Conservation (phyloP, 1,140 invertebrate species). For the Scaptomyza graminum region DNA sequence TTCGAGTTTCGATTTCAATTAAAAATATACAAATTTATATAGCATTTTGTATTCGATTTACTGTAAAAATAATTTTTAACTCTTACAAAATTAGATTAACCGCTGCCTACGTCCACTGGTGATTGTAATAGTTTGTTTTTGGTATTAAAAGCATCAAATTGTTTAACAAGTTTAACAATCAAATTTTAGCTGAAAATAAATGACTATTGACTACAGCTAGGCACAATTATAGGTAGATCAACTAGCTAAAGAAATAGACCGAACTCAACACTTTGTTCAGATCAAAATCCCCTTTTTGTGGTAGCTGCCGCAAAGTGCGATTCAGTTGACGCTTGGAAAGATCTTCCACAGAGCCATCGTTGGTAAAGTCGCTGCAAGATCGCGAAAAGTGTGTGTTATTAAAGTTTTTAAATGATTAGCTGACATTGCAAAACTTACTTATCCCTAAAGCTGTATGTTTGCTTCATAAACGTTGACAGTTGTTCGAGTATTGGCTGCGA, state of each 20-base stretch:
- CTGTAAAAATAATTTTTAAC: constrained; percentile 31
- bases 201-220: constrained; percentile 45
- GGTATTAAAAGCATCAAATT: constrained; percentile 59
- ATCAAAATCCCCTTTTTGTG: constrained; percentile 90
- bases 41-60: constrained; percentile 20
- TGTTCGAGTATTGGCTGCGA: constrained; percentile 96
- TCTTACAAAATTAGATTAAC: constrained; percentile 64
- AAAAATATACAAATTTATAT: constrained; percentile 13
- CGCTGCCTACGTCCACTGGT: constrained; percentile 6
- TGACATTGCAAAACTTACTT: constrained; percentile 84
- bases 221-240: constrained; percentile 43
- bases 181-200: constrained; percentile 38
- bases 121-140: constrained; percentile 41
- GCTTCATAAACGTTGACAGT: constrained; percentile 90
- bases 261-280: constrained; percentile 90
- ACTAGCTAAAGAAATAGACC: constrained; percentile 92
- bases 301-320: constrained; percentile 86
- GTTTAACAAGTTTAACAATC: constrained; percentile 59
- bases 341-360: constrained; percentile 85
- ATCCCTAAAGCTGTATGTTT: constrained; percentile 87
- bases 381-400: neutral
- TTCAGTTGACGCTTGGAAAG: constrained; percentile 87
- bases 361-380: constrained; percentile 85
- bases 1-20: neutral
- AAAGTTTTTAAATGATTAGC: neutral